Percentiles rank a stretch among this genome's conserved stretches.
Conservation (phyloP, 2,888 invertebrate species). For the Volucella inflata region DNA sequence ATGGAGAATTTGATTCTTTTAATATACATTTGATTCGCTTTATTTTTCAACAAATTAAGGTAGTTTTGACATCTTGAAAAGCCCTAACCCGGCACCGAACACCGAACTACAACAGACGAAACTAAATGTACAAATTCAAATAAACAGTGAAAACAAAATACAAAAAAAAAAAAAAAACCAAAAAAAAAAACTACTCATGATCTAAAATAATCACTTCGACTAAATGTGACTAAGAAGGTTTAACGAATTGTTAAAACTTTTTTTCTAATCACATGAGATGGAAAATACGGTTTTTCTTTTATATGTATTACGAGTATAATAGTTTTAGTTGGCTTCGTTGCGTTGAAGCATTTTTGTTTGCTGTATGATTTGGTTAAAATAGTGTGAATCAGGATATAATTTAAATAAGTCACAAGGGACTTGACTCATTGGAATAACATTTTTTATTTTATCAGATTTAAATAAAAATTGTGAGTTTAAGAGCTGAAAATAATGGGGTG, state of each 20-base stretch:
- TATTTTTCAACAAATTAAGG: too few species aligned
- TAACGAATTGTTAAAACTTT: constrained; percentile 45
- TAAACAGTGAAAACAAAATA: not conserved
- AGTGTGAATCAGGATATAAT: too few species aligned
- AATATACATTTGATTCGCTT: too few species aligned
- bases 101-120: not conserved
- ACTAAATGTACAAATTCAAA: not conserved
- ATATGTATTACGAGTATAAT: not conserved
- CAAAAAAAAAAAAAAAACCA: constrained; percentile 22
- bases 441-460: too few species aligned
- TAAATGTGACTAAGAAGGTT: constrained; percentile 64
- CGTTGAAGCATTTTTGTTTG: not conserved
- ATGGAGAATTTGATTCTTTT: too few species aligned
- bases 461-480: too few species aligned
- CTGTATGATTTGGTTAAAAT: too few species aligned
- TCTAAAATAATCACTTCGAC: constrained; percentile 63
- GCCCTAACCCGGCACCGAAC: not conserved
- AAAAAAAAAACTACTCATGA: constrained; percentile 40
- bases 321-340: constrained; percentile 9
- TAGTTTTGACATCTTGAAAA: too few species aligned
- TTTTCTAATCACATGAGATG: constrained; percentile 59
- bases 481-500: too few species aligned
- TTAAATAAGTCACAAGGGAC: too few species aligned
- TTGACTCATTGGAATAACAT: too few species aligned
- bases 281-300: constrained; percentile 38